Percentiles rank a stretch among this genome's conserved stretches.
Conservation (phyloP, 1,140 invertebrate species). For the Drosophila chauvacae region DNA sequence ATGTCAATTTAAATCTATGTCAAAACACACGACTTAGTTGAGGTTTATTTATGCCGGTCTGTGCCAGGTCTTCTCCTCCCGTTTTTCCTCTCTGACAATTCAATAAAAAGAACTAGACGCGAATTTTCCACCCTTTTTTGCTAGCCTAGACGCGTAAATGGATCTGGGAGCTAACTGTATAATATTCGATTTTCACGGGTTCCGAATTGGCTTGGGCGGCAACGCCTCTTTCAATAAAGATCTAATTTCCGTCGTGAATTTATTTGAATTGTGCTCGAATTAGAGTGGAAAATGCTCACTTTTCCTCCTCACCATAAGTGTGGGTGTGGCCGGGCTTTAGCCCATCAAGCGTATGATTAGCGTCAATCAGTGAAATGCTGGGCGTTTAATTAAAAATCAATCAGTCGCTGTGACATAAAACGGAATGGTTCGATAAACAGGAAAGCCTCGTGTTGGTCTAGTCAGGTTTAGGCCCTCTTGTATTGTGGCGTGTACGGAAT, state of each 20-base stretch:
- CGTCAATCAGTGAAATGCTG: constrained; percentile 59
- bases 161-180: constrained; percentile 70
- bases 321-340: constrained; percentile 26
- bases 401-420: constrained; percentile 66
- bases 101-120: constrained; percentile 67
- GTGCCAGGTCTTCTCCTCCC: constrained; percentile 10
- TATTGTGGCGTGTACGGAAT: constrained; percentile 1
- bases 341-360: constrained; percentile 65
- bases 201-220: constrained; percentile 56
- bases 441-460: constrained; percentile 4
- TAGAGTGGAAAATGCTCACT: constrained; percentile 38
- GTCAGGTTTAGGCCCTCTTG: constrained; percentile 15
- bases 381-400: constrained; percentile 76
- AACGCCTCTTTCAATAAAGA: constrained; percentile 45
- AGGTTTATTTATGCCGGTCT: constrained; percentile 79
- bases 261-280: constrained; percentile 22
- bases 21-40: constrained; percentile 82
- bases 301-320: constrained; percentile 5
- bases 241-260: constrained; percentile 57
- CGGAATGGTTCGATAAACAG: constrained; percentile 42
- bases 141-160: constrained; percentile 72
- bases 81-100: constrained; percentile 40
- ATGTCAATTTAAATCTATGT: constrained; percentile 83
- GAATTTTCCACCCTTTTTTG: constrained; percentile 57
- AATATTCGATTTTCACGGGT: constrained; percentile 62